Evolutionary conservation across 2,797 vertebrate genomes (phyloP), one percentile per base, ranked within the genome.

Genomic region (Dicrostonyx torquatus): DNA sequence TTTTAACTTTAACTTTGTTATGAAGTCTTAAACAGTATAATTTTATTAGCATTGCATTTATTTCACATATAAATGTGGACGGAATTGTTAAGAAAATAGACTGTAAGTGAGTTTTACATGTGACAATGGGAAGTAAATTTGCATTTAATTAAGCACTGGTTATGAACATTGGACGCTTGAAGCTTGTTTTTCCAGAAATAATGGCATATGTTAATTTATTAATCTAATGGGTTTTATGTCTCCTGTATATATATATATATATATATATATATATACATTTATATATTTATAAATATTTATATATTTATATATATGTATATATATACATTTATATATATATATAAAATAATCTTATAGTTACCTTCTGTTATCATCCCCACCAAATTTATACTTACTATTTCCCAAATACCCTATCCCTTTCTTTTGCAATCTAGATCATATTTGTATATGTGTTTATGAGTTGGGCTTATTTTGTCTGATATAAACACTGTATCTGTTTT

Each of bases 1-100:
- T 83, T 87, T 88, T 37, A 15, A 88, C 20, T 90, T 94, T 90
- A 78, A 60, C 2, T 78, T 76, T 24, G 76, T 83, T 87, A 40
- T 55, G 2, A 40, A 60, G 31, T 58, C 80, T 94, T 24, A 66
- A 48, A 6, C n/a, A 92, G 64, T 17, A 10, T 37, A 68, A 78
- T 66, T 89, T 87, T 73, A 73, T 48, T 90, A 53, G 37, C 2
- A 79, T 40, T 68, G 4, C 7, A 37, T 72, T 82, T 77, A 77
- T 72, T 78, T 90, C 34, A 73, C 18, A 48, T 66, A 82, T 60
- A 89, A 77, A 83, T 80, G 83, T 88, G 68, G 13, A 8, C 2
- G 34, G 34, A 83, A 90, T 6, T 78, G 31, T 76, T 18, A 92
- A 89, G 89, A 53, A 55, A 60, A 60, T 37, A 29, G 20, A 45